Conservation (phyloP, 2,888 invertebrate species). For the Stramonita haemastoma region DNA sequence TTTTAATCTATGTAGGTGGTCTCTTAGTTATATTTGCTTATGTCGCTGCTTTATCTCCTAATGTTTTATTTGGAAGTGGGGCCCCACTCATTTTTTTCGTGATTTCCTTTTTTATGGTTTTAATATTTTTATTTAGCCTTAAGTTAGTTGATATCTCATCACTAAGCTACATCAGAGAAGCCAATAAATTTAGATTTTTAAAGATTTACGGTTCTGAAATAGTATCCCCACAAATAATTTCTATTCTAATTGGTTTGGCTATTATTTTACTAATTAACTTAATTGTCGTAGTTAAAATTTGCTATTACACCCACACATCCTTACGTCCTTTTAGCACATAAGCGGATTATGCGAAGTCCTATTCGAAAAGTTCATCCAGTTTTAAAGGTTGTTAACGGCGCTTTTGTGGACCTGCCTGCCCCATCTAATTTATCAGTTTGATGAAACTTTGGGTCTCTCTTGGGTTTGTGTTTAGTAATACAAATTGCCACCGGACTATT, state of each 20-base stretch:
- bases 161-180: neutral
- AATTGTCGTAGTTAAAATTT: neutral
- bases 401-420: slow-evolving; percentile 55
- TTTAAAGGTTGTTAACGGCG: slow-evolving; percentile 55
- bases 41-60: slow-evolving; percentile 1
- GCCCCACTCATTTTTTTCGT: neutral
- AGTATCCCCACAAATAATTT: neutral
- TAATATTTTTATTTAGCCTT: neutral
- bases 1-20: slow-evolving; percentile 13
- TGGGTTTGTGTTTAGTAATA: slow-evolving; percentile 78
- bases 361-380: slow-evolving; percentile 58
- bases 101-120: neutral
- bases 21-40: neutral
- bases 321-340: neutral
- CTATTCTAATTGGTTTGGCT: neutral
- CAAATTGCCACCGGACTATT: slow-evolving; percentile 86
- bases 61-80: neutral
- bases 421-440: slow-evolving; percentile 63
- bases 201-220: neutral
- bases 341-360: slow-evolving; percentile 46
- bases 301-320: neutral
- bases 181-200: neutral
- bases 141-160: neutral
- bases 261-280: neutral
- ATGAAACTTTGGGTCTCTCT: slow-evolving; percentile 82